Base-by-base conservation (phyloP, 1,140 invertebrate species). In the Dendroctonus ponderosae region DNA sequence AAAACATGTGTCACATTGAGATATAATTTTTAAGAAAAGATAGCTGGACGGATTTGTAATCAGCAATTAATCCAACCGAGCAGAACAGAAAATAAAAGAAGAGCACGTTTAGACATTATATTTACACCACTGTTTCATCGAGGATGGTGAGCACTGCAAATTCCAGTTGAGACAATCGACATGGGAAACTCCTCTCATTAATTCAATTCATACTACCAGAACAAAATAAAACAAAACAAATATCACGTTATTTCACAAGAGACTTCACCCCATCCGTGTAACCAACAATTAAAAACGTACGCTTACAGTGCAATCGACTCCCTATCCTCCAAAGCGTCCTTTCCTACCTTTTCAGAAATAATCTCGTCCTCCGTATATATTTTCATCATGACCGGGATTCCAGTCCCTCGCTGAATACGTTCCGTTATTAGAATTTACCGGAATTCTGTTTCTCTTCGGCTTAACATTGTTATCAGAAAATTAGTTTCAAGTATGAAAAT, bases 391-490 rank as follows among this genome's bases (percentile, higher is more conserved):
- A 12, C 43, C n/a, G n/a, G 43, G 43, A 46, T 46, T 46, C n/a
- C 8, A 46, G 43, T 46, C 43, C 43, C 43, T 46, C 43, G n/a
- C n/a, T 46, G 43, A 46, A 46, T 46, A 46, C n/a, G 43, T 46
- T 46, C n/a, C 43, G n/a, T 46, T 46, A 46, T 46, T 46, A 46
- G 43, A 46, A 46, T 46, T 46, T 46, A 46, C 8, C 43, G 43
- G 8, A 46, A 46, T 46, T 46, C 43, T 46, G 43, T 46, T 46
- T 12, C 43, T 9, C 43, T 46, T 12, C 43, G 8, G 43, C 43
- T 46, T 46, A 9, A 46, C 43, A 46, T 46, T 46, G 43, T 46
- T 46, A 46, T 46, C 43, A 46, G 43, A 46, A 46, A 46, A 46
- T 46, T 46, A 46, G 43, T 46, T 46, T 46, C 2, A 46, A 46